Percentiles rank a stretch among this genome's conserved stretches.
phyloP scores from a whole-genome alignment of 2,888 invertebrate species.

The Trissolcus japonicus region DNA sequence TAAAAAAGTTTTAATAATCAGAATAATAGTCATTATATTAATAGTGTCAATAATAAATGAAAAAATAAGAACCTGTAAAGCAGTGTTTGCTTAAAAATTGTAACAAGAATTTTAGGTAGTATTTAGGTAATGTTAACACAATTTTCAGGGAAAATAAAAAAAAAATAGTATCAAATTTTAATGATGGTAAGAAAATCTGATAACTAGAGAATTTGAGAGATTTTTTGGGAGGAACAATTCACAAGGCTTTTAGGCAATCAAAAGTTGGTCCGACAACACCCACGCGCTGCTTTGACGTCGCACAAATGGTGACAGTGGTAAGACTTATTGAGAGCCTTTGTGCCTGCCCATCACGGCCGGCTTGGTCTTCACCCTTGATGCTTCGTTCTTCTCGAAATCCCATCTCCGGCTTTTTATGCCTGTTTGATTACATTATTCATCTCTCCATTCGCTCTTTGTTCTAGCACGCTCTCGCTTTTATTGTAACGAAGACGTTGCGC shows the following conservation, averaged over 20 bases:
- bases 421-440: constrained; percentile 46
- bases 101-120: too few species aligned
- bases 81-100: too few species aligned
- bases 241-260: constrained; percentile 32
- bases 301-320: constrained; percentile 54
- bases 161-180: too few species aligned
- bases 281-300: constrained; percentile 52
- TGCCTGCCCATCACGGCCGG: constrained; percentile 14
- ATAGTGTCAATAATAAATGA: too few species aligned
- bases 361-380: constrained; percentile 6
- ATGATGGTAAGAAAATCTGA: too few species aligned
- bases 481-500: constrained; percentile 34
- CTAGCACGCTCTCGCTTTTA: constrained; percentile 27
- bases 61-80: too few species aligned
- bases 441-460: constrained; percentile 41
- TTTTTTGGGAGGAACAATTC: constrained; percentile 7
- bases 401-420: constrained; percentile 24
- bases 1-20: too few species aligned
- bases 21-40: too few species aligned
- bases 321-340: constrained; percentile 36
- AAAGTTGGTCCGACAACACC: constrained; percentile 47
- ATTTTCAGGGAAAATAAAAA: too few species aligned
- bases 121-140: too few species aligned
- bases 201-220: too few species aligned
- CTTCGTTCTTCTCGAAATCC: constrained; percentile 25